Conservation (phyloP, 1,140 invertebrate species). For the Drosophila lacertosa region DNA sequence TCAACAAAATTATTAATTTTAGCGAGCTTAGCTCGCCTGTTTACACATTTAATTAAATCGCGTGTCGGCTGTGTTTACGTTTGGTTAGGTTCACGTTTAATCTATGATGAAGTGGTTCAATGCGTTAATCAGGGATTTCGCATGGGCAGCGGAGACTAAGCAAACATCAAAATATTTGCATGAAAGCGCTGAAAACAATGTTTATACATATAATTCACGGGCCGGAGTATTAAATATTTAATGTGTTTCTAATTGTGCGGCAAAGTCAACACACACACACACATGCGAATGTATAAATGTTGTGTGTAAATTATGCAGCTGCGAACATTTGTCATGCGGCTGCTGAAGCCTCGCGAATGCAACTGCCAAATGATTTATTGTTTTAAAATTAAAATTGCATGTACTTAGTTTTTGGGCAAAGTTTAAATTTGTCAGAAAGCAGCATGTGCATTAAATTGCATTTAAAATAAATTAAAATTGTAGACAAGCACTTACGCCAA, state of each 20-base stretch:
- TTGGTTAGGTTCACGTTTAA: constrained; percentile 36
- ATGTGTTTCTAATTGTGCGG: constrained; percentile 73
- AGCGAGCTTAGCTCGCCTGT: constrained; percentile 7
- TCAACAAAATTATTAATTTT: constrained; percentile 17
- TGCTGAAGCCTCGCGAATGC: constrained; percentile 3
- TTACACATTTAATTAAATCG: constrained; percentile 49
- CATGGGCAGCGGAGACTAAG: background rate
- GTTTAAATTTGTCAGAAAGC: constrained; percentile 29
- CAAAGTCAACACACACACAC: constrained; percentile 18
- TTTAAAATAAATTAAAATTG: constrained; percentile 80
- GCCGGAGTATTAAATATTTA: constrained; percentile 67
- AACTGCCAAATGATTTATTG: constrained; percentile 63
- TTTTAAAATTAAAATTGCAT: constrained; percentile 63
- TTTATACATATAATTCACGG: constrained; percentile 37
- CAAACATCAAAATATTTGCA: constrained; percentile 34
- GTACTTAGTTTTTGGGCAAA: constrained; percentile 21
- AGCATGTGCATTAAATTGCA: constrained; percentile 67
- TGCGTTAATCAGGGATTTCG: constrained; percentile 33
- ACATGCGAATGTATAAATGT: background rate
- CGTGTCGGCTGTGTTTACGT: constrained; percentile 28
- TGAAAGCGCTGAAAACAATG: constrained; percentile 38
- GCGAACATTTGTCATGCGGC: constrained; percentile 48
- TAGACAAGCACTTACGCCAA: constrained; percentile 73
- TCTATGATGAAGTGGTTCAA: constrained; percentile 26
- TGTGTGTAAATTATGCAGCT: constrained; percentile 30